phyloP scores from a whole-genome alignment of 2,888 invertebrate genomes.

The Steinernema hermaphroditum region DNA sequence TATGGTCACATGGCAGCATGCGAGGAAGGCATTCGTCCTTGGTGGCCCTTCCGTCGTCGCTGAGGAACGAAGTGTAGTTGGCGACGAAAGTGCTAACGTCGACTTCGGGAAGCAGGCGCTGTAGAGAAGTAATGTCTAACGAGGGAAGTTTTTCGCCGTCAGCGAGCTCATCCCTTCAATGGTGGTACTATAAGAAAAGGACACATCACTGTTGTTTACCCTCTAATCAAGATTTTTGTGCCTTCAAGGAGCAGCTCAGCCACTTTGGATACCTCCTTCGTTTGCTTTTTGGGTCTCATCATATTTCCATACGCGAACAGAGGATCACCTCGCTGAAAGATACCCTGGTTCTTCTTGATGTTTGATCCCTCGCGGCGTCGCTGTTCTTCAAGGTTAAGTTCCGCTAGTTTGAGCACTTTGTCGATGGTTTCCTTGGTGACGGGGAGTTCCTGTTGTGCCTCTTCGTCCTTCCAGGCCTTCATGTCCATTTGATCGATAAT shows the following conservation, averaged over 20 bases:
- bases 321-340: constrained; percentile 47
- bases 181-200: constrained; percentile 6
- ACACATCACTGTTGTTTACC: constrained; percentile 33
- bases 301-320: constrained; percentile 53
- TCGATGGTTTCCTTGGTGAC: constrained; percentile 63
- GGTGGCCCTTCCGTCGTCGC: constrained; percentile 40
- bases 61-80: constrained; percentile 51
- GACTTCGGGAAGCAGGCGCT: constrained; percentile 47
- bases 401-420: constrained; percentile 60
- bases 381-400: constrained; percentile 57
- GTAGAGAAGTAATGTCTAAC: constrained; percentile 43
- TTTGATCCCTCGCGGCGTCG: constrained; percentile 55
- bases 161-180: constrained; percentile 34
- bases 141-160: constrained; percentile 42
- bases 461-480: constrained; percentile 61
- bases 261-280: constrained; percentile 50
- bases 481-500: constrained; percentile 54
- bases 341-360: constrained; percentile 51
- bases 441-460: constrained; percentile 60
- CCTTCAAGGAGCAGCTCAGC: constrained; percentile 56
- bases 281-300: constrained; percentile 61
- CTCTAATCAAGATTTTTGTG: constrained; percentile 40
- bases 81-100: constrained; percentile 47
- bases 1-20: constrained; percentile 63
- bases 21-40: constrained; percentile 47